Evolutionary conservation across 2,113 vertebrate species (phyloP).

Genomic region (Octodon degus): DNA sequence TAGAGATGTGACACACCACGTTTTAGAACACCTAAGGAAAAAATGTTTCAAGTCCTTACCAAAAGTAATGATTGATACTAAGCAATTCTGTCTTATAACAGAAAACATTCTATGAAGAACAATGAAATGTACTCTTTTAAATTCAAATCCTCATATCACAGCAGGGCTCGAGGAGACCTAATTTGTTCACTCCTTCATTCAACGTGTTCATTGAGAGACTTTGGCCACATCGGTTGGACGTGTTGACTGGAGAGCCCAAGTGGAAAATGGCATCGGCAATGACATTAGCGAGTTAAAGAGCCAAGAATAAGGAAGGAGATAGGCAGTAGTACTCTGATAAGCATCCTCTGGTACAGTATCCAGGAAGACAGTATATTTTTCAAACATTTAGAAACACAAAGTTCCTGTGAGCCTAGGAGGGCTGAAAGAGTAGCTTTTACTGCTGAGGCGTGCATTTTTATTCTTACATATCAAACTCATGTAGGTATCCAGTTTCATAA

Average conservation of each 20-base stretch:
- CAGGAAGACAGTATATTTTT: conserved; percentile 37
- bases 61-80: conserved; percentile 31
- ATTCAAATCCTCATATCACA: conserved; percentile 27
- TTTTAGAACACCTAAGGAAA: conserved; percentile 28
- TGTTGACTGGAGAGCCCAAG: not conserved
- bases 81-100: conserved; percentile 22
- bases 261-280: not conserved
- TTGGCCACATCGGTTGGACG: not conserved
- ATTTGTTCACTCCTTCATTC: conserved; percentile 3
- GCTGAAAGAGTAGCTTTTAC: not conserved
- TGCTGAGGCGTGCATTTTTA: conserved; percentile 33
- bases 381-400: not conserved
- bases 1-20: conserved; percentile 22
- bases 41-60: not conserved
- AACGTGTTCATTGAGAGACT: not conserved
- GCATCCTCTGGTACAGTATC: not conserved
- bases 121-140: conserved; percentile 13
- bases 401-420: not conserved
- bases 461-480: conserved; percentile 3
- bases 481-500: conserved; percentile 1
- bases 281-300: conserved; percentile 22
- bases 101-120: conserved; percentile 18
- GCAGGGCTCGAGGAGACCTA: not conserved
- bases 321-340: not conserved
- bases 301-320: conserved; percentile 18